Evolutionary conservation across 2,113 vertebrate genomes (phyloP), one percentile per base, ranked within the genome.

Genomic region (Lepus timidus): DNA sequence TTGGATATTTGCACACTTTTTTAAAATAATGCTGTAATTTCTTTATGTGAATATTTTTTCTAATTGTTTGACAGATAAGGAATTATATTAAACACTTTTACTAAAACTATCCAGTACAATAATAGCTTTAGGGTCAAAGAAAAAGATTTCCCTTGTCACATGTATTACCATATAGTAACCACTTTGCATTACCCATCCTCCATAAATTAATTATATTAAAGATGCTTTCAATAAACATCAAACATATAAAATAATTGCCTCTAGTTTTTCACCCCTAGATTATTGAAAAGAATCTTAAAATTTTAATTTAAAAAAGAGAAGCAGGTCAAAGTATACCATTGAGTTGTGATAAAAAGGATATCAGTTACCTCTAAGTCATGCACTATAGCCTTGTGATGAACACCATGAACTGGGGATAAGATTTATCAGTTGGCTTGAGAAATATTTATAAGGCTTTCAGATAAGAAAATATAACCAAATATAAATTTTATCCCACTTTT

Each of bases 11-110:
- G 85, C 22, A 74, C 17, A 68, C 9, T 81, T 95, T 68, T 58
- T 4, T 1, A 55, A 33, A 85, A 49, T 68, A 85, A 33, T 58
- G 9, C 16, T 51, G 4, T 33, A 27, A 96, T 91, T 88, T 78
- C 31, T 92, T 93, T 92, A 88, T 81, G 79, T 13, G 7, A 49
- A 19, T 33, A 29, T 0, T n/a, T 91, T 92, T 93, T 79, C 65
- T 89, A 96, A 52, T 74, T 80, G n/a, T 74, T 11, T 81, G 25
- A 92, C 19, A 75, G 75, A 75, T 51, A 75, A 86, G 85, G 80
- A 49, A 78, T 70, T 52, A 19, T 16, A 86, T 17, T 61, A 86
- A 90, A 49, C 3, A 75, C 79, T 68, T 86, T 86, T 80, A 67
- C 25, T 84, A 70, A 81, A 91, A 79, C 16, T 73, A 91, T 19